phyloP scores from a whole-genome alignment of 2,888 invertebrate genomes.

The Tetropium fuscum region DNA sequence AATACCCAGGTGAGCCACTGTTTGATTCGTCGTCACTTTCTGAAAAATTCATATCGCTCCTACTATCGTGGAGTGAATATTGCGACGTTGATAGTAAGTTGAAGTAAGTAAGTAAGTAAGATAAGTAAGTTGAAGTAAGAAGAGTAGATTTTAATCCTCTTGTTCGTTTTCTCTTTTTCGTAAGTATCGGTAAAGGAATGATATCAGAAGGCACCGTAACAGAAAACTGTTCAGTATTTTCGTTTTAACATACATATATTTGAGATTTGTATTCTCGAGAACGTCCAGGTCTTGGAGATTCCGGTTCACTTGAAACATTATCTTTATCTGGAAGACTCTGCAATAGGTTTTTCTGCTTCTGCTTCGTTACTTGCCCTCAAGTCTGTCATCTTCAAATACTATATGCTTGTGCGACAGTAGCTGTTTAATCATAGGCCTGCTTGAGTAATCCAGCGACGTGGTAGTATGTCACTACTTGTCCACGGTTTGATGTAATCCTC shows the following conservation, averaged over 20 bases:
- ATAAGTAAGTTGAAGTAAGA: constrained; percentile 7
- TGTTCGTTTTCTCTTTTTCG: constrained; percentile 9
- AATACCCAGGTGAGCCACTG: not conserved
- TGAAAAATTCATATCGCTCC: constrained; percentile 5
- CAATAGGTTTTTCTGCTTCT: not conserved
- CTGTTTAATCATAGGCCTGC: constrained; percentile 22
- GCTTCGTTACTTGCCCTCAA: constrained; percentile 1
- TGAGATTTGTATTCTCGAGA: constrained; percentile 7
- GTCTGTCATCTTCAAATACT: constrained; percentile 4
- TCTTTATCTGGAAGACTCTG: not conserved
- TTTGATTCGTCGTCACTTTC: constrained; percentile 5
- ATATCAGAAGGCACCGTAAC: not conserved
- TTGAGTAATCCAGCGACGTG: not conserved
- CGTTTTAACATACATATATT: not conserved
- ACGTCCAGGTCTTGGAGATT: constrained; percentile 4
- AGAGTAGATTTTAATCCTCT: constrained; percentile 9
- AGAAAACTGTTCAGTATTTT: not conserved
- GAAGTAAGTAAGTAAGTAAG: not conserved
- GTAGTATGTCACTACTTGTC: constrained; percentile 1
- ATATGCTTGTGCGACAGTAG: constrained; percentile 41
- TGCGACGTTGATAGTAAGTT: not conserved
- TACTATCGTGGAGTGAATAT: constrained; percentile 9
- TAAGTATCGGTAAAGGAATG: constrained; percentile 3
- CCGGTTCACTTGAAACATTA: constrained; percentile 2
- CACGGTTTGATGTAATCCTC: constrained; percentile 19